These are phyloP conservation scores for Mallotus villosus DNA, from an alignment of 2,797 vertebrate species.

Conservation along the genomic window DNA sequence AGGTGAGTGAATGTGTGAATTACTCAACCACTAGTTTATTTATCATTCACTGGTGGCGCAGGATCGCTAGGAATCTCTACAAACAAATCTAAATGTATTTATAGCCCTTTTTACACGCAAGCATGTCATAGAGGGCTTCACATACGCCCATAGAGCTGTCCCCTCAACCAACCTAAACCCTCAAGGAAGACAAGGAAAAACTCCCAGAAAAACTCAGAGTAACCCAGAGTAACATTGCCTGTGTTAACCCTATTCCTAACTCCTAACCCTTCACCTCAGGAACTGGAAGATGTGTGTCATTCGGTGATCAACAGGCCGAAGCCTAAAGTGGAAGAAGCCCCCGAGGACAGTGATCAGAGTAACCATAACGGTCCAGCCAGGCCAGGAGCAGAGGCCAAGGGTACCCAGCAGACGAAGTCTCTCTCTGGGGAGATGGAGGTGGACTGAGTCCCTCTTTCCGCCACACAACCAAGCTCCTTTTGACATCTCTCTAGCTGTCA, in stretches of 20 bases:
- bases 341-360: conserved; percentile 76
- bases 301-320: conserved; percentile 85
- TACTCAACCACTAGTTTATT: background rate
- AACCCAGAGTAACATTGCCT: background rate
- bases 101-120: too few species aligned
- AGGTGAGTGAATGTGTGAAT: conserved; percentile 72
- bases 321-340: conserved; percentile 78
- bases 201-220: too few species aligned
- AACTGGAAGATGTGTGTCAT: conserved; percentile 84
- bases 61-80: background rate
- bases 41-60: background rate
- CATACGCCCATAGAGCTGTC: too few species aligned
- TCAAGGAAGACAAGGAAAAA: too few species aligned
- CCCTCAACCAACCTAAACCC: too few species aligned
- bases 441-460: conserved; percentile 79
- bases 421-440: conserved; percentile 88
- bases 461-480: conserved; percentile 29
- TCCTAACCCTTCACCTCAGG: conserved; percentile 63
- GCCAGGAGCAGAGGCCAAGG: conserved; percentile 70
- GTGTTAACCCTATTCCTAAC: background rate
- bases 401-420: conserved; percentile 79
- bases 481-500: conserved; percentile 36
- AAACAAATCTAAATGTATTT: too few species aligned
- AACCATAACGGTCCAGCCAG: conserved; percentile 78
- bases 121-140: too few species aligned